Evolutionary conservation across 2,888 invertebrate genomes (phyloP).

Genomic region (Andrena hattorfiana): DNA sequence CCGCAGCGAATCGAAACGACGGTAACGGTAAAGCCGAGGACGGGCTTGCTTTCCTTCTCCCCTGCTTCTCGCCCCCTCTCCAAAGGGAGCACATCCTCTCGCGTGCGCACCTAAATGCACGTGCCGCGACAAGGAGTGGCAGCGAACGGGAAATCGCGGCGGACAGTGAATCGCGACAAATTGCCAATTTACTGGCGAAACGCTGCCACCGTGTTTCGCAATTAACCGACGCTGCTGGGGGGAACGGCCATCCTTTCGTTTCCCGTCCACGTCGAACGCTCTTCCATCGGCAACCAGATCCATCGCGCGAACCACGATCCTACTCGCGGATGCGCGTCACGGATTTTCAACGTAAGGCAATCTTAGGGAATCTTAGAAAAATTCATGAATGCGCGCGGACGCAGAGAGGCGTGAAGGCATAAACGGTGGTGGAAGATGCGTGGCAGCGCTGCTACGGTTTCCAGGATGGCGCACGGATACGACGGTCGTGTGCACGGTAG

Average conservation of each 20-base stretch:
- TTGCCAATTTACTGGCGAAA: slow-evolving; percentile 12
- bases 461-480: slow-evolving; percentile 5
- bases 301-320: no score
- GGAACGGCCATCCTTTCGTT: neutral
- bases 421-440: no score
- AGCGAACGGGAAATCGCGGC: neutral
- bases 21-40: slow-evolving; percentile 63
- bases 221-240: neutral
- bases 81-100: no score
- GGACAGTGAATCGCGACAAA: neutral
- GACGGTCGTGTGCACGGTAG: slow-evolving; percentile 23
- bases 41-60: neutral
- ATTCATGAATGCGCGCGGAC: no score
- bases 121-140: no score
- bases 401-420: no score
- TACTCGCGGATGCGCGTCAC: no score
- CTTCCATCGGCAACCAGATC: no score
- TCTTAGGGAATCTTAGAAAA: no score
- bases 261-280: neutral
- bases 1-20: slow-evolving; percentile 67
- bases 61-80: neutral
- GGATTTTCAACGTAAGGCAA: no score
- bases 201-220: neutral
- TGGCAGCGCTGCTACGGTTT: slow-evolving; percentile 7
- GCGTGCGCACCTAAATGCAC: no score